These are phyloP conservation scores for Plumapathes pennacea DNA, from an alignment of 92 coral and sea anemone species.

Conservation along the genomic window DNA sequence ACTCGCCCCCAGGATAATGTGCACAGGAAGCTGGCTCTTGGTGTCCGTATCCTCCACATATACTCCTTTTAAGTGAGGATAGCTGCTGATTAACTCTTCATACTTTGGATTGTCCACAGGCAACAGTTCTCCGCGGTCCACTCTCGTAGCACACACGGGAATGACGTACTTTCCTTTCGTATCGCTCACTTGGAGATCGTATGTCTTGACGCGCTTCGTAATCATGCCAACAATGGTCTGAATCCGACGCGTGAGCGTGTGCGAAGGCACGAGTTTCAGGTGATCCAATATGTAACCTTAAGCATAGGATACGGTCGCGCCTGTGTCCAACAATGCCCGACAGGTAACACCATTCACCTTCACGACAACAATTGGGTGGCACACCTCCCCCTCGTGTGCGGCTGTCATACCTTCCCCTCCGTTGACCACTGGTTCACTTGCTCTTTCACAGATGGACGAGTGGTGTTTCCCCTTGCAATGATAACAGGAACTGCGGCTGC, in stretches of 20 bases:
- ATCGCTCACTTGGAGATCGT: slow-evolving; percentile 45
- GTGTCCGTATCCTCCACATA: slow-evolving; percentile 41
- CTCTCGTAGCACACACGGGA: slow-evolving; percentile 35
- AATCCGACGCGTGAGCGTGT: slow-evolving; percentile 36
- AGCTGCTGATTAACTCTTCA: slow-evolving; percentile 26
- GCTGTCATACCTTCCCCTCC: slow-evolving; percentile 29
- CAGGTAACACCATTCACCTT: slow-evolving; percentile 41
- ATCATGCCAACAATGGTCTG: slow-evolving; percentile 44
- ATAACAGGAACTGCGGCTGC: slow-evolving; percentile 28
- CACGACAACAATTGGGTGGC: slow-evolving; percentile 37
- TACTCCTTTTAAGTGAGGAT: slow-evolving; percentile 45
- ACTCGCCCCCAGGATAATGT: slow-evolving; percentile 50
- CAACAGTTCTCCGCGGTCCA: slow-evolving; percentile 42
- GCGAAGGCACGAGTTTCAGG: slow-evolving; percentile 34
- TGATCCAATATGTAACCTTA: slow-evolving; percentile 31
- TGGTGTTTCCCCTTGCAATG: slow-evolving; percentile 56
- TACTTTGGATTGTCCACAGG: slow-evolving; percentile 43
- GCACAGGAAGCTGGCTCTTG: slow-evolving; percentile 50
- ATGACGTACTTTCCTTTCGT: slow-evolving; percentile 23
- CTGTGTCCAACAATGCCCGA: slow-evolving; percentile 49
- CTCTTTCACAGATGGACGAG: slow-evolving; percentile 30
- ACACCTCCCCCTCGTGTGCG: slow-evolving; percentile 37
- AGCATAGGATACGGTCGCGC: slow-evolving; percentile 35
- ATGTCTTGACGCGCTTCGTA: slow-evolving; percentile 38
- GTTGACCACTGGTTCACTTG: neutral